Evolutionary conservation across 1,140 invertebrate species (phyloP).

Genomic region (Dendroctonus valens): DNA sequence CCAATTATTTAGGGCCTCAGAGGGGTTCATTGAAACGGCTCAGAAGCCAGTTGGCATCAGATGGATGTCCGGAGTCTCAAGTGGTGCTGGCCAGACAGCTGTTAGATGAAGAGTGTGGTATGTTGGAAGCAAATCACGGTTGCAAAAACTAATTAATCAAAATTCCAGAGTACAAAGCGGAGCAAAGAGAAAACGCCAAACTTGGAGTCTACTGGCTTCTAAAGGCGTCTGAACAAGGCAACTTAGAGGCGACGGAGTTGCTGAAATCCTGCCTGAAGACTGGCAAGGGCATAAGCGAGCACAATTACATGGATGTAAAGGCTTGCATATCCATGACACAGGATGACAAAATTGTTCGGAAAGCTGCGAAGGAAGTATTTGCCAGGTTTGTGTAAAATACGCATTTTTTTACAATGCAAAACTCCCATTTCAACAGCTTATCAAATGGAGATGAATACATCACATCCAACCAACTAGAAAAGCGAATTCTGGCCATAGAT

Average conservation of each 20-base stretch:
- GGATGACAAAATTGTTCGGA: conserved; percentile 80
- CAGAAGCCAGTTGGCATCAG: conserved; percentile 71
- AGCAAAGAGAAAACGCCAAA: conserved; percentile 63
- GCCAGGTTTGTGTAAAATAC: conserved; percentile 57
- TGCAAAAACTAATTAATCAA: conserved; percentile 24
- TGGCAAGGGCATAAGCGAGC: conserved; percentile 75
- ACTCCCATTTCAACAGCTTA: conserved; percentile 53
- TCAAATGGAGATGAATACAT: conserved; percentile 84
- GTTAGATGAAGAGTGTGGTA: conserved; percentile 69
- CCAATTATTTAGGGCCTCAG: conserved; percentile 60
- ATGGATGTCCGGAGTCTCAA: conserved; percentile 79
- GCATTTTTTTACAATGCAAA: conserved; percentile 5
- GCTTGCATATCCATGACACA: conserved; percentile 78
- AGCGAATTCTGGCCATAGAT: conserved; percentile 66
- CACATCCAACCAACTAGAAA: conserved; percentile 73
- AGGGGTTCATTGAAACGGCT: conserved; percentile 63
- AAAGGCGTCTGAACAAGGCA: conserved; percentile 85
- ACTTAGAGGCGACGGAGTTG: conserved; percentile 78
- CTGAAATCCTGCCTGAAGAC: conserved; percentile 74
- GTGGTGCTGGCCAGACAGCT: conserved; percentile 74
- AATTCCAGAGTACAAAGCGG: conserved; percentile 54
- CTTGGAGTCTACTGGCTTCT: conserved; percentile 84
- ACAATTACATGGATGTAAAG: conserved; percentile 80
- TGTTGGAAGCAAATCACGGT: conserved; percentile 12
- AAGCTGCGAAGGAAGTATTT: conserved; percentile 82